Evolutionary conservation across 2,888 invertebrate species (phyloP).

Genomic region (Eupeodes latifasciatus): DNA sequence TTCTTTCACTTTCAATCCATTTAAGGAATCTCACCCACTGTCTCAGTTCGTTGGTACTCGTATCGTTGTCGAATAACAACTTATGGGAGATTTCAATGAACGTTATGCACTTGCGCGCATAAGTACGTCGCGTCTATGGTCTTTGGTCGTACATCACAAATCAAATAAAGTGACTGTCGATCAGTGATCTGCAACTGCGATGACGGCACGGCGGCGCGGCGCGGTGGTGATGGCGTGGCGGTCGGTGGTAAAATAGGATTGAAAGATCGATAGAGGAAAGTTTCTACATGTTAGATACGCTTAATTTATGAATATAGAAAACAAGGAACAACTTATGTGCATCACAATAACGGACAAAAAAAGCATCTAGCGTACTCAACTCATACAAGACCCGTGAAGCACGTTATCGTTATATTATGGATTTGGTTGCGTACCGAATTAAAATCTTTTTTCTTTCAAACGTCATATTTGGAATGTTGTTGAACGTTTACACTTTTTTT

Average conservation of each 20-base stretch:
- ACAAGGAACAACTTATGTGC: constrained; percentile 56
- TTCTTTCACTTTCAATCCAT: constrained; percentile 72
- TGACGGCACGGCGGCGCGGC: background rate
- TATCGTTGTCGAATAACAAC: constrained; percentile 5
- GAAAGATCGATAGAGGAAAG: constrained; percentile 68
- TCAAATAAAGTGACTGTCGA: constrained; percentile 68
- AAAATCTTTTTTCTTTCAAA: constrained; percentile 40
- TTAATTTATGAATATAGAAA: constrained; percentile 62
- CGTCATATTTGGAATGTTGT: constrained; percentile 56
- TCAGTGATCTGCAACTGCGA: constrained; percentile 52
- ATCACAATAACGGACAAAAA: background rate
- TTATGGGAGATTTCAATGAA: constrained; percentile 45
- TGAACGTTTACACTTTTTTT: constrained; percentile 35
- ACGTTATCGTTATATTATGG: background rate
- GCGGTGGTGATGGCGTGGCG: too few species aligned
- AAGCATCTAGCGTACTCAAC: background rate
- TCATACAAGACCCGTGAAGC: constrained; percentile 9
- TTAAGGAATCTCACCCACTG: constrained; percentile 61
- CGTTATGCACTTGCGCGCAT: constrained; percentile 22
- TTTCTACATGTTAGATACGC: constrained; percentile 49
- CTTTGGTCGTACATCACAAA: constrained; percentile 47
- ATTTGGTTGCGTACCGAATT: constrained; percentile 55
- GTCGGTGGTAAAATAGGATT: constrained; percentile 3
- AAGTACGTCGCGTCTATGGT: background rate
- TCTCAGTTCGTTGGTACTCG: background rate